A percentile compares a stretch with the other conserved stretches of the same genome.
Conservation (phyloP, 53 echinoderm and acorn worm genomes). For the Stichopus horrens region DNA sequence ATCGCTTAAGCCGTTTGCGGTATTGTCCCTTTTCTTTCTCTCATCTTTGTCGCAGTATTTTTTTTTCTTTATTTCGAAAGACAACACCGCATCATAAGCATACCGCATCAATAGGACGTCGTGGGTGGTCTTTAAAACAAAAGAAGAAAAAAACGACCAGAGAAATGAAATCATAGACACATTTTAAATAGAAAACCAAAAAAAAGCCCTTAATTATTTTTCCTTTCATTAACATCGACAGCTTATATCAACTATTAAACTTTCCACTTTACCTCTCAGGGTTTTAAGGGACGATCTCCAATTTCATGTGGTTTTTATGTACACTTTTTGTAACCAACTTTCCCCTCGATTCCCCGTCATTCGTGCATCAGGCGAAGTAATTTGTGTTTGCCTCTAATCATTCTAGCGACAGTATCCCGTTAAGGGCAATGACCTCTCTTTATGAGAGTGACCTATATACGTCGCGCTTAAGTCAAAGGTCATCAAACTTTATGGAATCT, state of each 20-base stretch:
- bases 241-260: neutral
- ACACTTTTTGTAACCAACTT: too few relatives aligned
- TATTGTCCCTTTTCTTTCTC: neutral
- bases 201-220: too few relatives aligned
- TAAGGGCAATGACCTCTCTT: too few relatives aligned
- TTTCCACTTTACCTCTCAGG: neutral
- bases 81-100: slow-evolving; percentile 22
- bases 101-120: neutral
- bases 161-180: neutral
- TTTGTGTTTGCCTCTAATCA: too few relatives aligned
- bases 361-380: too few relatives aligned
- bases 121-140: neutral
- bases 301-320: neutral
- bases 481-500: too few relatives aligned
- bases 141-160: neutral
- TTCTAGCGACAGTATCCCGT: too few relatives aligned
- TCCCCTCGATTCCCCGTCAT: too few relatives aligned
- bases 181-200: neutral
- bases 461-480: too few relatives aligned
- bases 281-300: neutral
- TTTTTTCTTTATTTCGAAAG: slow-evolving; percentile 5
- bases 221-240: slow-evolving; percentile 9
- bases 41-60: too few relatives aligned
- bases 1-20: neutral
- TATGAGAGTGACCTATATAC: too few relatives aligned